Conservation (phyloP, 1,140 invertebrate genomes). For the Coelopa frigida region DNA sequence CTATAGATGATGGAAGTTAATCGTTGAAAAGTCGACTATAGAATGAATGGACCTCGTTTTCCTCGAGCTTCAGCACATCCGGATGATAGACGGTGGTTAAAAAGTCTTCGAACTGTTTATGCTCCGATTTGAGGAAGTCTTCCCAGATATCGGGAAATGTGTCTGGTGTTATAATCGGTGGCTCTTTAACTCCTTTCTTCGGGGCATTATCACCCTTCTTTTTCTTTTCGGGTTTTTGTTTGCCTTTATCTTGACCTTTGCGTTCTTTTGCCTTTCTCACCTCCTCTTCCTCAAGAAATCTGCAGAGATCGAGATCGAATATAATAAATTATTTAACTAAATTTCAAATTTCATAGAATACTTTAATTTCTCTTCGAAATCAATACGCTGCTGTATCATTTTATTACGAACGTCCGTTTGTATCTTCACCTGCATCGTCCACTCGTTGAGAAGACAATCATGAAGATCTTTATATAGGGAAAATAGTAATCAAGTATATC, state of each 20-base stretch:
- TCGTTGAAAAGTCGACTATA: neutral
- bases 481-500: neutral
- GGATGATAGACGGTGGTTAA: conserved; percentile 27
- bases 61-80: conserved; percentile 12
- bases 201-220: too few species aligned
- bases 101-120: conserved; percentile 21
- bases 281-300: neutral
- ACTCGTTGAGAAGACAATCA: conserved; percentile 24
- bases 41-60: conserved; percentile 18
- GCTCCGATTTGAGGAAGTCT: conserved; percentile 21
- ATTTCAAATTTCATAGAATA: too few species aligned
- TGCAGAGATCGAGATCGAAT: neutral
- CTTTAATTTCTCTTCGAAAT: conserved; percentile 23
- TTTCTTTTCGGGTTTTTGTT: conserved; percentile 9
- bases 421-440: conserved; percentile 23
- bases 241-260: conserved; percentile 7
- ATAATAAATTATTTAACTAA: too few species aligned
- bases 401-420: conserved; percentile 16
- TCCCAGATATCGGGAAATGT: conserved; percentile 21
- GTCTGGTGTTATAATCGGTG: conserved; percentile 7
- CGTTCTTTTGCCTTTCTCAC: neutral
- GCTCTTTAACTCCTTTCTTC: conserved; percentile 28
- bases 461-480: conserved; percentile 17
- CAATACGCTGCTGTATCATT: conserved; percentile 13
- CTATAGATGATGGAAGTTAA: conserved; percentile 15